Evolutionary conservation across 2,797 vertebrate species (phyloP).

Genomic region (Chrysocyon brachyurus): DNA sequence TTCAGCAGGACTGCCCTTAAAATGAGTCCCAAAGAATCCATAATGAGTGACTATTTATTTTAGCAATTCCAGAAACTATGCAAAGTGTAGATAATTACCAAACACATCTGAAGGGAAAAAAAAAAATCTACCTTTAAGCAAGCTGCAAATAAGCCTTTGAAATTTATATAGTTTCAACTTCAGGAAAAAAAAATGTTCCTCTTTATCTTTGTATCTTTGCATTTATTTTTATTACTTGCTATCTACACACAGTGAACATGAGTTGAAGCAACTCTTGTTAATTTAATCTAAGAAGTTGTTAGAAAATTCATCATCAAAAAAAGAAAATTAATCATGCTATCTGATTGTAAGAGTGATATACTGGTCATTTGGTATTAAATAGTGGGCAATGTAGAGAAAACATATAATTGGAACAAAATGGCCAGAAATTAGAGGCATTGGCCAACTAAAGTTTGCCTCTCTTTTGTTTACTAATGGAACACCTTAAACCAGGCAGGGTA

Average conservation of each 20-base stretch:
- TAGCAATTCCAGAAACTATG: not conserved
- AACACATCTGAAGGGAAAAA: not conserved
- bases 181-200: not conserved
- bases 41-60: slow-evolving; percentile 42
- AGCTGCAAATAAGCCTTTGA: not conserved
- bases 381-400: not conserved
- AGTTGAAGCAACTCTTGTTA: not conserved
- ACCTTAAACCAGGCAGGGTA: not conserved
- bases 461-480: not conserved
- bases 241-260: not conserved
- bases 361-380: not conserved
- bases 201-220: not conserved
- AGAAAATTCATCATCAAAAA: not conserved
- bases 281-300: not conserved
- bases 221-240: not conserved
- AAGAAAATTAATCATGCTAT: not conserved
- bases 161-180: not conserved
- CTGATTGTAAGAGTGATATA: not conserved
- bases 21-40: slow-evolving; percentile 55
- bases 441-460: not conserved
- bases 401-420: not conserved
- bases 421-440: not conserved
- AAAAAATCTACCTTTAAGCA: not conserved
- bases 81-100: not conserved
- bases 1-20: slow-evolving; percentile 50